These are phyloP conservation scores for Rhopalosiphum padi DNA, from an alignment of 1,140 invertebrate genomes.

Conservation along the genomic window DNA sequence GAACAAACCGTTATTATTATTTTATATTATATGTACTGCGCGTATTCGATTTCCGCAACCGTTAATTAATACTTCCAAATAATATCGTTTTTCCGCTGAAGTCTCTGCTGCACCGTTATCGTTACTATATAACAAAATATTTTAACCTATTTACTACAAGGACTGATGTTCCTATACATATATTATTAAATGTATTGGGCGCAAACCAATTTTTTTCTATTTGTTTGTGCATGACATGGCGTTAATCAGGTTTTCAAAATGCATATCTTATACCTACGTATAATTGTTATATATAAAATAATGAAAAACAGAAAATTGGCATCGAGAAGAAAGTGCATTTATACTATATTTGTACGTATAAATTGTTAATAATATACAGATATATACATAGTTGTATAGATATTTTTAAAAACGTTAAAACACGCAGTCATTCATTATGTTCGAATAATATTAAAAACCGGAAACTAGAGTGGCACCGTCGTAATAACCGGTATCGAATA, in stretches of 20 bases:
- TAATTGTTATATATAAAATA: neutral
- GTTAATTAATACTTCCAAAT: neutral
- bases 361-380: neutral
- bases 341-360: neutral
- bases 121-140: neutral
- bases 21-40: neutral
- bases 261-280: neutral
- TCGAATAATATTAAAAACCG: slow-evolving; percentile 13
- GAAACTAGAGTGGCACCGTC: neutral
- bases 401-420: neutral
- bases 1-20: neutral
- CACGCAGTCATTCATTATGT: neutral
- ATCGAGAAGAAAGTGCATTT: neutral
- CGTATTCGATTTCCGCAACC: neutral
- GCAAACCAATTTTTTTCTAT: neutral
- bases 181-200: neutral
- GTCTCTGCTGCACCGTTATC: neutral
- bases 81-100: neutral
- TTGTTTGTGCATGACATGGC: neutral
- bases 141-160: neutral
- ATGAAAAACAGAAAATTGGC: slow-evolving; percentile 2
- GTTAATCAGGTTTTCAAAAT: neutral
- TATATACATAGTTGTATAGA: neutral
- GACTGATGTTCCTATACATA: neutral
- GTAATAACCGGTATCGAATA: slow-evolving; percentile 21